Evolutionary conservation across 2,797 vertebrate species (phyloP).

Genomic region (Diglossa cyanea): DNA sequence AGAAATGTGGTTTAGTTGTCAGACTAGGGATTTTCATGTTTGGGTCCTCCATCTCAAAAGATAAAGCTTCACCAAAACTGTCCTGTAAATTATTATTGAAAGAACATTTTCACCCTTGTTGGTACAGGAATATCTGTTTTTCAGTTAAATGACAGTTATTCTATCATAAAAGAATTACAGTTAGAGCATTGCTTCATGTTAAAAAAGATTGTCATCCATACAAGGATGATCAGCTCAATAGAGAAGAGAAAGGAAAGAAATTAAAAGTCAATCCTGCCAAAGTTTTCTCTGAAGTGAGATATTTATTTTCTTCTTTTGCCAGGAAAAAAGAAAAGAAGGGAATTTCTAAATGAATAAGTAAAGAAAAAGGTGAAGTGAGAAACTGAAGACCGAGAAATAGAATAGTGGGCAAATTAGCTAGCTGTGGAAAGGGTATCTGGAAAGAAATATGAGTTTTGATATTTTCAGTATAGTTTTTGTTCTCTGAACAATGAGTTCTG

Average conservation of each 20-base stretch:
- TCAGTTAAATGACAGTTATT: background rate
- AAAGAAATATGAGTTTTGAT: background rate
- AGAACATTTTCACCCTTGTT: background rate
- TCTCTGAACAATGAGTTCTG: background rate
- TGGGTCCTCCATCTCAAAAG: background rate
- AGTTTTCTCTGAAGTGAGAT: background rate
- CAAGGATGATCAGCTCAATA: background rate
- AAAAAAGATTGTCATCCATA: background rate
- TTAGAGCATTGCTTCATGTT: background rate
- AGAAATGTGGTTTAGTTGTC: background rate
- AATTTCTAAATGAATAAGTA: background rate
- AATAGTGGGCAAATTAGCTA: background rate
- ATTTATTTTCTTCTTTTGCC: background rate
- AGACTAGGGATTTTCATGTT: background rate
- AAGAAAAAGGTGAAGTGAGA: background rate
- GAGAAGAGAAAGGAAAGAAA: background rate
- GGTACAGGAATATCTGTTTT: background rate
- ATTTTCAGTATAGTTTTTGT: background rate
- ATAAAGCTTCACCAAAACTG: background rate
- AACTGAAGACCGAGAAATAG: background rate
- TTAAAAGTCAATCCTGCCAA: background rate
- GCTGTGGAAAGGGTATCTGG: background rate
- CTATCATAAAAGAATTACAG: background rate
- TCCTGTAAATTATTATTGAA: background rate
- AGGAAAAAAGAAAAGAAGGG: background rate